Evolutionary conservation across 2,888 invertebrate genomes (phyloP).

Genomic region (Blastobasis lacticolella): DNA sequence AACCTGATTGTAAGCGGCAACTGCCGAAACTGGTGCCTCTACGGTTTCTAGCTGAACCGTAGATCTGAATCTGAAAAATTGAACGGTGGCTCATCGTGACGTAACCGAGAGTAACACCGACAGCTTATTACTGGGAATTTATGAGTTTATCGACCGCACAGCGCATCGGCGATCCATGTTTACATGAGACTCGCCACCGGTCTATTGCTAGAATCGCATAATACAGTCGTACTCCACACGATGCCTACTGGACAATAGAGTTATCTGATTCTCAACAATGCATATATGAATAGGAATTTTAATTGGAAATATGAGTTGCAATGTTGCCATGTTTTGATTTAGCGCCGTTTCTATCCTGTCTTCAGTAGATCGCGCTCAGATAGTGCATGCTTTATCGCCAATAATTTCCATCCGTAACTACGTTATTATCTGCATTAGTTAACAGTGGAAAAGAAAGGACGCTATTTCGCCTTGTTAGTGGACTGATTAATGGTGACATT

Average conservation of each 20-base stretch:
- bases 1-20: too few species aligned
- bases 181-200: constrained; percentile 32
- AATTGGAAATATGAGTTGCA: constrained; percentile 65
- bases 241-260: constrained; percentile 59
- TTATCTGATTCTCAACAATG: constrained; percentile 61
- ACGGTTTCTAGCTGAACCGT: too few species aligned
- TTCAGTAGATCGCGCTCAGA: constrained; percentile 15
- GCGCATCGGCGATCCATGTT: constrained; percentile 21
- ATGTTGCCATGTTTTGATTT: constrained; percentile 44
- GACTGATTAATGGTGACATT: not conserved
- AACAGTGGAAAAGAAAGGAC: not conserved
- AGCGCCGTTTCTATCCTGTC: constrained; percentile 36
- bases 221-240: constrained; percentile 31
- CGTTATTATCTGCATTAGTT: constrained; percentile 20
- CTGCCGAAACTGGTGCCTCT: too few species aligned
- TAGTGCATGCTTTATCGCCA: constrained; percentile 32
- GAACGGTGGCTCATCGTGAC: too few species aligned
- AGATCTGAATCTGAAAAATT: too few species aligned
- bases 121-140: not conserved
- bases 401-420: constrained; percentile 40
- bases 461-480: not conserved
- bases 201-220: constrained; percentile 50
- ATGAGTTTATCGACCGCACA: constrained; percentile 4
- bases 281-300: constrained; percentile 60
- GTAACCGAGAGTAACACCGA: too few species aligned